Evolutionary conservation across 2,797 vertebrate genomes (phyloP).

Genomic region (Danionella dracula): DNA sequence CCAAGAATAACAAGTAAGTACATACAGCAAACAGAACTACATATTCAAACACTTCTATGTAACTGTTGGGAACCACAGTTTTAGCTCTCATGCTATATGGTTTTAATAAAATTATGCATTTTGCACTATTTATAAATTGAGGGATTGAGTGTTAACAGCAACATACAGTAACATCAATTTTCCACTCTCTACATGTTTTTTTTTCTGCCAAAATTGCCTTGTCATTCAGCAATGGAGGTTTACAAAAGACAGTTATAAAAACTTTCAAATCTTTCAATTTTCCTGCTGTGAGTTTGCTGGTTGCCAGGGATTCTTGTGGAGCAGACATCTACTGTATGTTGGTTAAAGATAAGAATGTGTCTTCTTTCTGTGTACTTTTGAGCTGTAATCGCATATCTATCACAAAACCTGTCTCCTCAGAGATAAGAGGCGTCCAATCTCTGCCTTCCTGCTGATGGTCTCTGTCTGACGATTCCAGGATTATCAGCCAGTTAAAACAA

Average conservation of each 20-base stretch:
- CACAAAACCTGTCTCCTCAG: conserved; percentile 15
- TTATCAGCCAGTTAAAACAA: conserved; percentile 1
- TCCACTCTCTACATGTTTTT: background rate
- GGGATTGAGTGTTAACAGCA: too few species aligned
- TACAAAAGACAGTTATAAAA: background rate
- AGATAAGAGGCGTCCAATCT: conserved; percentile 10
- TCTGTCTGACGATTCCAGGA: background rate
- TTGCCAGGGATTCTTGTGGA: background rate
- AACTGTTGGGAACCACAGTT: too few species aligned
- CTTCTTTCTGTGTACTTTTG: background rate
- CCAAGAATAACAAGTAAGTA: too few species aligned
- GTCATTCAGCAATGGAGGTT: background rate
- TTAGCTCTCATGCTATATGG: too few species aligned
- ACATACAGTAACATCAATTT: background rate
- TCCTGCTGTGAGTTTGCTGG: conserved; percentile 1
- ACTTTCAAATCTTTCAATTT: background rate
- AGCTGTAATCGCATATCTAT: conserved; percentile 17
- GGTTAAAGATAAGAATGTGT: conserved; percentile 22
- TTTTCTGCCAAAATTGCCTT: background rate
- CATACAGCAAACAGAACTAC: too few species aligned
- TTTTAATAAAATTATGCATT: too few species aligned
- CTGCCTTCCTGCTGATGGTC: background rate
- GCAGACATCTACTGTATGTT: conserved; percentile 4
- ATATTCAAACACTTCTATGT: too few species aligned
- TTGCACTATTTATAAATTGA: too few species aligned